phyloP scores from a whole-genome alignment of 2,797 vertebrate genomes.

The Bradypus variegatus region DNA sequence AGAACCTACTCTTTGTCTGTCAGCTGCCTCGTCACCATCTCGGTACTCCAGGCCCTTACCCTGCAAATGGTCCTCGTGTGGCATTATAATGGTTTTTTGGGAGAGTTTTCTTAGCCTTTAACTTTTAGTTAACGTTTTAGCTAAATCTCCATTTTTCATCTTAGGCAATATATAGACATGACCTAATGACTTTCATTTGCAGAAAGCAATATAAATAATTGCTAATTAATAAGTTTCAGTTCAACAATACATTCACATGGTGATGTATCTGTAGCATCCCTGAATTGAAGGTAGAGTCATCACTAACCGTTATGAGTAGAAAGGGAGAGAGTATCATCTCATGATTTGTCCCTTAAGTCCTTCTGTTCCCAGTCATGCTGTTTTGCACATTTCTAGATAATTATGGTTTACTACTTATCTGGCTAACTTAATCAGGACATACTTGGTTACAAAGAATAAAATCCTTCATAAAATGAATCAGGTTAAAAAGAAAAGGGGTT shows the following conservation, averaged over 20 bases:
- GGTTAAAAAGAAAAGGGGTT: neutral
- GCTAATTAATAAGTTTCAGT: neutral
- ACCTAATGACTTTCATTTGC: neutral
- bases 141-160: neutral
- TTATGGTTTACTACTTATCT: neutral
- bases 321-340: neutral
- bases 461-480: neutral
- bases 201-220: neutral
- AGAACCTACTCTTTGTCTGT: slow-evolving; percentile 6
- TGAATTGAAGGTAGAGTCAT: neutral
- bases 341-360: neutral
- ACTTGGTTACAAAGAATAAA: slow-evolving; percentile 4
- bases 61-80: slow-evolving; percentile 21
- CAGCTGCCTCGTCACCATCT: neutral
- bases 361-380: neutral
- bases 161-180: neutral
- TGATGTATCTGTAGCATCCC: neutral
- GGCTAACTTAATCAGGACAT: slow-evolving; percentile 4
- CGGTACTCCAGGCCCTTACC: neutral
- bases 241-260: neutral
- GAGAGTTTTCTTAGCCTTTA: slow-evolving; percentile 25
- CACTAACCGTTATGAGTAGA: neutral
- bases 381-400: neutral
- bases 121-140: slow-evolving; percentile 21
- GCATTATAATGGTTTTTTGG: neutral